Evolutionary conservation across 2,888 invertebrate species (phyloP), one percentile per base, ranked within the genome.

Genomic region (Pandemis cinnamomeana): DNA sequence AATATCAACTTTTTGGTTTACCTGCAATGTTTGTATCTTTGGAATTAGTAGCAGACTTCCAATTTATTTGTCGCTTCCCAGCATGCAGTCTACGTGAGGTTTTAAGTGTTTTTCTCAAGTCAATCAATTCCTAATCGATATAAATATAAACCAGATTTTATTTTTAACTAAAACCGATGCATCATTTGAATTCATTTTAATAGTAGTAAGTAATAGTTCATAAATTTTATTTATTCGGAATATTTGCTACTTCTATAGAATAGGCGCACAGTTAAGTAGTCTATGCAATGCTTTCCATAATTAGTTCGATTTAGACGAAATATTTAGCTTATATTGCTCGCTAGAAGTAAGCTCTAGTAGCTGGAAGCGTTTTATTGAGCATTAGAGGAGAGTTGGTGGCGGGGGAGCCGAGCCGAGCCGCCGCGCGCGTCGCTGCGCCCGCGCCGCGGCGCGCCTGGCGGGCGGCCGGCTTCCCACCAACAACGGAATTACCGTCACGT

Each of bases 221-320:
- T 58, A 10, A 10, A 27, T 27, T 58, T 58, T 58, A 58, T 58
- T 58, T 58, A 58, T 58, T 58, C 58, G 58, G 27, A 58, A 58
- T 58, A 58, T 82, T 83, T 77, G 80, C 82, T 82, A 82, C 82
- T 81, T 83, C 76, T 83, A 84, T 83, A 84, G 77, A 77, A 77
- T 87, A 90, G 86, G 77, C 79, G 89, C 91, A 91, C 90, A 83
- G 87, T 67, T 53, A 64, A 51, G 67, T 91, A 91, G 89, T 82
- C 80, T 81, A 86, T 87, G 88, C 87, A 87, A 90, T 79, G 92
- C 91, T 92, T 91, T 83, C 78, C 82, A 86, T 80, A 83, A 86
- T 85, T 89, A 87, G 86, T 84, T 82, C 76, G 78, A 81, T 80
- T 83, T 89, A 88, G 86, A 87, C 78, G 71, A 84, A 83, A 70